Conservation (phyloP, 2,113 vertebrate species). For the Solea senegalensis region DNA sequence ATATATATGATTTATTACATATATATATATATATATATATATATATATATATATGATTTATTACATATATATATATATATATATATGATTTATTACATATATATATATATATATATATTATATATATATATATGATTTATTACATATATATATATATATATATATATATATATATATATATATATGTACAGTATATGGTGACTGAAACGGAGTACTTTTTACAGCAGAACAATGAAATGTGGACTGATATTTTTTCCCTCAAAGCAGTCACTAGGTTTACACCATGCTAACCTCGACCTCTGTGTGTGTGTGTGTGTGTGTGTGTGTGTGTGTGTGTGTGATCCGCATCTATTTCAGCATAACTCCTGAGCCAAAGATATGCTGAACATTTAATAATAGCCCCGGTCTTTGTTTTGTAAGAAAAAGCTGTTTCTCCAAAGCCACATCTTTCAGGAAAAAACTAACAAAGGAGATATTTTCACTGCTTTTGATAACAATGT, state of each 20-base stretch:
- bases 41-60: too few species aligned
- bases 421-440: conserved; percentile 52
- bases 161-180: too few species aligned
- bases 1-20: too few species aligned
- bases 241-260: conserved; percentile 19
- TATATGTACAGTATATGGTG: too few species aligned
- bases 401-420: background rate
- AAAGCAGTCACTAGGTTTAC: conserved; percentile 16
- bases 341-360: conserved; percentile 19
- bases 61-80: too few species aligned
- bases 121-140: too few species aligned
- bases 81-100: too few species aligned
- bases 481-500: conserved; percentile 26
- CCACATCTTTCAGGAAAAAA: conserved; percentile 33
- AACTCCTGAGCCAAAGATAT: conserved; percentile 57
- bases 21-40: too few species aligned
- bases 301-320: background rate
- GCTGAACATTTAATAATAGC: conserved; percentile 8
- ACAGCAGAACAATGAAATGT: background rate
- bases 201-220: conserved; percentile 13
- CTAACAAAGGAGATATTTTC: conserved; percentile 18
- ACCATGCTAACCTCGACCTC: background rate
- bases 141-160: too few species aligned
- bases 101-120: too few species aligned
- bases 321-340: conserved; percentile 3